Evolutionary conservation across 2,888 invertebrate species (phyloP).

Genomic region (Pegoplata infirma): DNA sequence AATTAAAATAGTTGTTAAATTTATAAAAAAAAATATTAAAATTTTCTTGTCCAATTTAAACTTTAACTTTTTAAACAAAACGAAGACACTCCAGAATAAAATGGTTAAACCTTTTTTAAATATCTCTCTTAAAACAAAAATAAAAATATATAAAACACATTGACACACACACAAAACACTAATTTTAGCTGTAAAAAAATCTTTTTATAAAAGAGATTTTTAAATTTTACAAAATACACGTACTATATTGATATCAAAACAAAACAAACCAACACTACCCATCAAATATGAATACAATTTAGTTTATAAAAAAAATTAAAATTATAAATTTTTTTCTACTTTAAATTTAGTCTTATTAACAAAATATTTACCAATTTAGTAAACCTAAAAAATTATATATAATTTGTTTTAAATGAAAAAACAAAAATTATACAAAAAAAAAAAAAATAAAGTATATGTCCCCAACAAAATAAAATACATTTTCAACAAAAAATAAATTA

Average conservation of each 20-base stretch:
- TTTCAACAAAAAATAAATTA: background rate
- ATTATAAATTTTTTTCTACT: conserved; percentile 46
- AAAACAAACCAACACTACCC: conserved; percentile 25
- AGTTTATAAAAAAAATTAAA: conserved; percentile 37
- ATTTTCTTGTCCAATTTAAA: conserved; percentile 41
- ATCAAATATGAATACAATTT: conserved; percentile 49
- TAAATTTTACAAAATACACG: conserved; percentile 15
- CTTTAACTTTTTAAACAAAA: conserved; percentile 11
- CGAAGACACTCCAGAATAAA: conserved; percentile 20
- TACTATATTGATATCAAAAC: background rate
- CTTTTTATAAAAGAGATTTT: conserved; percentile 23
- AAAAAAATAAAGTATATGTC: background rate
- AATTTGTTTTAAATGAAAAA: background rate
- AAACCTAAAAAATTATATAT: conserved; percentile 9
- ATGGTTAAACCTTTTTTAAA: conserved; percentile 13
- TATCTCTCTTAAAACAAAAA: background rate
- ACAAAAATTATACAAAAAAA: background rate
- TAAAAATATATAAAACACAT: conserved; percentile 25
- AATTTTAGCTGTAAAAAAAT: conserved; percentile 28
- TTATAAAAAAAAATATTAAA: conserved; percentile 2
- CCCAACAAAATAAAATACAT: background rate
- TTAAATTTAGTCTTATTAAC: conserved; percentile 45
- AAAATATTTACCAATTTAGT: conserved; percentile 28
- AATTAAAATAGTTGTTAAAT: conserved; percentile 18
- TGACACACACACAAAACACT: conserved; percentile 21